These are phyloP conservation scores for Cynodonichthys magdalenae DNA, from an alignment of 2,797 vertebrate genomes.

Conservation along the genomic window DNA sequence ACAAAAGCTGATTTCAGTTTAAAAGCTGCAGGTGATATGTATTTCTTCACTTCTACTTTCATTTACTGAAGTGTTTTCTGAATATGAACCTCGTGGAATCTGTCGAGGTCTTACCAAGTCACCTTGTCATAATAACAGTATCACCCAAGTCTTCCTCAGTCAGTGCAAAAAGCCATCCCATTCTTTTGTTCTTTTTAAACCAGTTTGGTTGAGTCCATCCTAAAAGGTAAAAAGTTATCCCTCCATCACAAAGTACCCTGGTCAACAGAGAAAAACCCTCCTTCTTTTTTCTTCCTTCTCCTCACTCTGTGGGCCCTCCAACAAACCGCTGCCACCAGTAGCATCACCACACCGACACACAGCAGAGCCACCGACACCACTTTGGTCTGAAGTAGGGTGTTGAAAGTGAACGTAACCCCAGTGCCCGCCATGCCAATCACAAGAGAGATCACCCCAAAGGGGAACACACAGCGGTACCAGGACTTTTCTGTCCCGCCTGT, in stretches of 20 bases:
- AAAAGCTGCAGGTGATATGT: too few relatives aligned
- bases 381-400: conserved; percentile 88
- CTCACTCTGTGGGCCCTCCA: conserved; percentile 79
- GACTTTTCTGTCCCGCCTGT: conserved; percentile 88
- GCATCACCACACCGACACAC: conserved; percentile 70
- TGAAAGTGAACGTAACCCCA: conserved; percentile 90
- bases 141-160: conserved; percentile 7
- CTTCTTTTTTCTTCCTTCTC: conserved; percentile 80
- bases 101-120: conserved; percentile 7
- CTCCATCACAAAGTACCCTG: conserved; percentile 75
- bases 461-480: conserved; percentile 85
- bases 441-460: conserved; percentile 88
- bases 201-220: conserved; percentile 6
- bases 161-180: conserved; percentile 15
- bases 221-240: neutral
- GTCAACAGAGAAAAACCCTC: conserved; percentile 76
- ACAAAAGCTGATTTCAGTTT: too few relatives aligned
- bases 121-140: conserved; percentile 1
- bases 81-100: neutral
- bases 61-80: conserved; percentile 23
- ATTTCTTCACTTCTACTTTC: too few relatives aligned
- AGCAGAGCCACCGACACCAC: conserved; percentile 87
- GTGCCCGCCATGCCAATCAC: conserved; percentile 91
- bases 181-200: conserved; percentile 11
- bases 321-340: conserved; percentile 78